Evolutionary conservation across 2,113 vertebrate genomes (phyloP), one percentile per base, ranked within the genome.

Genomic region (Asarcornis scutulata): DNA sequence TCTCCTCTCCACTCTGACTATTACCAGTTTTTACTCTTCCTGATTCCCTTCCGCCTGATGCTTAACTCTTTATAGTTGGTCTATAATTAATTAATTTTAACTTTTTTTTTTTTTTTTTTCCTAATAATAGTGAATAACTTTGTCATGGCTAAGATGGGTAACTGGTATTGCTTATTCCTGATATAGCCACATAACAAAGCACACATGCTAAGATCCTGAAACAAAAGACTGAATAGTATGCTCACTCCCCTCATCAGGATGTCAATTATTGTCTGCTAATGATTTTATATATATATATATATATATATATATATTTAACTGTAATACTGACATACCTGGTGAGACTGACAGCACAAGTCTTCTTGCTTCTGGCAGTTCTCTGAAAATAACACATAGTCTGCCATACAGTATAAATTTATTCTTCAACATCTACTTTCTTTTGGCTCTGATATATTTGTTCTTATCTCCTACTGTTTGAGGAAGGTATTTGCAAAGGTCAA

Each of bases 401-500:
- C 42, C 29, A 21, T 58, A 32, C 13, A 72, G 17, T 52, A 62
- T 36, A 79, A 62, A 67, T 69, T 44, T 62, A 25, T 60, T 91
- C 36, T 71, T n/a, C 13, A 62, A 76, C 92, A 34, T 76, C 38
- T 63, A 21, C 50, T 89, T 91, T 71, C 14, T 79, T 58, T 80
- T 87, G 44, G 17, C 36, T 79, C 31, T 69, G 14, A 79, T 62
- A 7, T 53, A 76, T 91, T 93, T 83, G 8, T 58, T 87, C 68
- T 88, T 96, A 82, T 91, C 77, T 93, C 17, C 40, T 82, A 1
- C 40, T 89, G 40, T 69, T 94, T 88, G 29, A 29, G 36, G 9
- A 71, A 67, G 26, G 44, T 44, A 87, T 82, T 95, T 91, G 29
- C 66, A 95, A 91, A 95, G 74, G 83, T 94, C 66, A 92, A 17